Percentiles rank a stretch among this genome's conserved stretches.
phyloP scores from a whole-genome alignment of 2,797 vertebrate species.

The Poecile montanus region DNA sequence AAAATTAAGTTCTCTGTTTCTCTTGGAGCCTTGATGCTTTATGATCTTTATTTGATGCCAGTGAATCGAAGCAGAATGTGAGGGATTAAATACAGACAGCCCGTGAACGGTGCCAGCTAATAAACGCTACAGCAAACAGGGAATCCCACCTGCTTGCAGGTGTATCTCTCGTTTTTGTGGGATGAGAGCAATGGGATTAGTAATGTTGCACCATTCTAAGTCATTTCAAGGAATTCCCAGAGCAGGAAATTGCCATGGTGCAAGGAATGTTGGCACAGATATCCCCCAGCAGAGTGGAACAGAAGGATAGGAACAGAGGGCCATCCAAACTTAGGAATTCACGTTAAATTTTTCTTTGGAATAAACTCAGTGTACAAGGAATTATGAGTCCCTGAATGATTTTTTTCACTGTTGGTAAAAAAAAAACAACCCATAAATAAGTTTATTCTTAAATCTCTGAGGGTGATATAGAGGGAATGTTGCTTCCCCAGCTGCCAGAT shows the following conservation, averaged over 20 bases:
- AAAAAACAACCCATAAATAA: neutral
- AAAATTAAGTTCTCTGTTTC: neutral
- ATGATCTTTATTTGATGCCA: neutral
- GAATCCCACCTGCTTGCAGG: constrained; percentile 27
- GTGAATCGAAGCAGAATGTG: neutral
- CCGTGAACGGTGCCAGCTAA: neutral
- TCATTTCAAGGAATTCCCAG: neutral
- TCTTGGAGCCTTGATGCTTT: neutral
- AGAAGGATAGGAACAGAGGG: neutral
- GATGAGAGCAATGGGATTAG: neutral
- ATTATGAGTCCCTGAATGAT: neutral
- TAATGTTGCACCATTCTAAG: neutral
- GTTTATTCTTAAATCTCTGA: neutral
- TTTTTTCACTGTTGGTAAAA: neutral
- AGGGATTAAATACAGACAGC: neutral
- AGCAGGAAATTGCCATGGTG: neutral
- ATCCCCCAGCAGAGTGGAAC: neutral
- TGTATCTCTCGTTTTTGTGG: neutral
- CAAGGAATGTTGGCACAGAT: neutral
- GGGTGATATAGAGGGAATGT: fast-evolving
- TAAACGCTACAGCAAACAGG: neutral
- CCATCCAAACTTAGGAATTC: neutral
- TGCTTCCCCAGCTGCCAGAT: neutral
- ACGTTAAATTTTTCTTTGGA: neutral
- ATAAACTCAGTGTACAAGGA: neutral